Percentiles rank a stretch among this genome's conserved stretches.
Evolutionary conservation across 2,113 vertebrate species (phyloP).

Genomic region (Australoheros scitulus): DNA sequence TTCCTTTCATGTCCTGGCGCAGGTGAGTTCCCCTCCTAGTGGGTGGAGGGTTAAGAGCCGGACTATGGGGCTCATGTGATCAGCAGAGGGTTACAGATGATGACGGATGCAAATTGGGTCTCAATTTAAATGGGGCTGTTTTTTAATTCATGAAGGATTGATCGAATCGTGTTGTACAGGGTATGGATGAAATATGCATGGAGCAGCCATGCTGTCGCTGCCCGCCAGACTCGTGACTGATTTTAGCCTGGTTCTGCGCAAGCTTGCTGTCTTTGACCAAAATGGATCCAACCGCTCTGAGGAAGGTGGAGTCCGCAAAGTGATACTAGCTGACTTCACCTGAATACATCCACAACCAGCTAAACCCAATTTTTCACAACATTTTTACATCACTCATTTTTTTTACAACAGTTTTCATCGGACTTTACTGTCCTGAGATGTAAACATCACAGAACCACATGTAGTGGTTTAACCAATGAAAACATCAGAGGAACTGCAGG

Average conservation of each 20-base stretch:
- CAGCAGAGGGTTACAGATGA: neutral
- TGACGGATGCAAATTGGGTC: conserved; percentile 48
- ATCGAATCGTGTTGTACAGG: conserved; percentile 41
- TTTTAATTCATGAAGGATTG: conserved; percentile 70
- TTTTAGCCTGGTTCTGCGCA: conserved; percentile 1
- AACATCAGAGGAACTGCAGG: neutral
- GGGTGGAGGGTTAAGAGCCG: neutral
- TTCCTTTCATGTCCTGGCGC: neutral
- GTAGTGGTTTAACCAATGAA: neutral
- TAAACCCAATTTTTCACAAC: neutral
- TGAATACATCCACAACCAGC: neutral
- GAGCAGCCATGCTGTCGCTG: neutral
- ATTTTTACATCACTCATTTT: neutral
- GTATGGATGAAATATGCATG: conserved; percentile 60
- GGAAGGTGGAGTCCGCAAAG: neutral
- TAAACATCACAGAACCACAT: neutral
- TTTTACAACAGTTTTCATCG: neutral
- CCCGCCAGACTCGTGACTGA: conserved; percentile 4
- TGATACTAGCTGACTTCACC: neutral
- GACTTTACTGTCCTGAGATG: neutral
- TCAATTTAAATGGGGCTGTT: conserved; percentile 48
- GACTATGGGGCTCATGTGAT: neutral
- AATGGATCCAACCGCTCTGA: neutral
- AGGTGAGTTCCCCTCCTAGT: neutral
- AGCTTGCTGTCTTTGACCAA: neutral